A percentile compares a stretch with the other conserved stretches of the same genome.
Evolutionary conservation across 2,797 vertebrate species (phyloP).

Genomic region (Lateolabrax maculatus): DNA sequence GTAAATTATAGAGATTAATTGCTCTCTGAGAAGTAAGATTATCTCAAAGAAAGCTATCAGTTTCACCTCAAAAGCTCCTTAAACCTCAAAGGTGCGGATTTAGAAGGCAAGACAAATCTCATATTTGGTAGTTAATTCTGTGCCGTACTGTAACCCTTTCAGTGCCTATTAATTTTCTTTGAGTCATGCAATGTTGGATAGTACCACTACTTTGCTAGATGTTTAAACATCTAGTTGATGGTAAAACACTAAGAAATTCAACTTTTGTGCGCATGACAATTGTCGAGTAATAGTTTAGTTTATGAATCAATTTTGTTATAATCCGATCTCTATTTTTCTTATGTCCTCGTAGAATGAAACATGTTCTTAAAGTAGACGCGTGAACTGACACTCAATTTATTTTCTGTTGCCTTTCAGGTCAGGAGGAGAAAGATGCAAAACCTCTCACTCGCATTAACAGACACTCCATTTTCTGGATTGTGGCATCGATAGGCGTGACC

Average conservation of each 20-base stretch:
- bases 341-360: rapidly evolving
- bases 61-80: conserved; percentile 62
- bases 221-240: not conserved
- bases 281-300: not conserved
- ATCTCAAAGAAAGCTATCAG: conserved; percentile 56
- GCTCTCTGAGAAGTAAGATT: conserved; percentile 63
- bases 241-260: not conserved
- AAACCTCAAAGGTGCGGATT: conserved; percentile 38
- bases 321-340: not conserved
- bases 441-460: conserved; percentile 91
- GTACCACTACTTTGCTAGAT: not conserved
- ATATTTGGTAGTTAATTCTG: conserved; percentile 44
- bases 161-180: not conserved
- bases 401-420: conserved; percentile 72
- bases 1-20: conserved; percentile 78
- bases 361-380: not conserved
- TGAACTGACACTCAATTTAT: not conserved
- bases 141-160: conserved; percentile 12
- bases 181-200: not conserved
- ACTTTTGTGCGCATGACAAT: not conserved
- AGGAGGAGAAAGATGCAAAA: conserved; percentile 87
- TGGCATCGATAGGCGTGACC: conserved; percentile 90
- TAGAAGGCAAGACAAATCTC: conserved; percentile 37
- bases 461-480: conserved; percentile 96
- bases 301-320: not conserved